Conservation (phyloP, 2,888 invertebrate species). For the Corbicula japonica region DNA sequence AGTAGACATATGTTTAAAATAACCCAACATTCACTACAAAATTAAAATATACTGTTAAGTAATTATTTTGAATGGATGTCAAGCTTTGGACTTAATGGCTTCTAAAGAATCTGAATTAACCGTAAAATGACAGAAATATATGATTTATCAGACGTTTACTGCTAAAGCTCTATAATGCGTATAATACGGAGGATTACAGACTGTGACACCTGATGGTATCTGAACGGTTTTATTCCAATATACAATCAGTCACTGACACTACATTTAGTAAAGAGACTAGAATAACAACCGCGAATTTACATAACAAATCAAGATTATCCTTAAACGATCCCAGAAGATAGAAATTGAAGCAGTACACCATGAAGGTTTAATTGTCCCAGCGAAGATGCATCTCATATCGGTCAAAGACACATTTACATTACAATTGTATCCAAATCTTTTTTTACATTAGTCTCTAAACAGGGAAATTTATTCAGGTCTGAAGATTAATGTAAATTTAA, state of each 20-base stretch:
- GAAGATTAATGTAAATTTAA: too few relatives aligned
- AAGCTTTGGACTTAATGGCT: background rate
- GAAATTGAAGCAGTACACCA: too few relatives aligned
- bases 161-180: background rate
- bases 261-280: constrained; percentile 14
- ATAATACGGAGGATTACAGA: background rate
- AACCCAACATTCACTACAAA: background rate
- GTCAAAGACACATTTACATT: too few relatives aligned
- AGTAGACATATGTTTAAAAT: background rate
- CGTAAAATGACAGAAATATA: constrained; percentile 1
- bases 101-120: constrained; percentile 3
- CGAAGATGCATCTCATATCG: too few relatives aligned
- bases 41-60: constrained; percentile 7
- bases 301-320: too few relatives aligned
- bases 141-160: constrained; percentile 23
- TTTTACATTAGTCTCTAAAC: too few relatives aligned
- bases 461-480: too few relatives aligned
- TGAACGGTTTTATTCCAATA: constrained; percentile 8
- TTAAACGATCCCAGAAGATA: too few relatives aligned
- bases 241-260: constrained; percentile 24
- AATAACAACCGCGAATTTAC: too few relatives aligned
- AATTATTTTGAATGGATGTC: constrained; percentile 16
- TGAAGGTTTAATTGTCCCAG: too few relatives aligned
- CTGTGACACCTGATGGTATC: constrained; percentile 17
- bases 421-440: too few relatives aligned